These are phyloP conservation scores for Syrrhaptes paradoxus DNA, from an alignment of 2,113 vertebrate genomes.

Conservation along the genomic window DNA sequence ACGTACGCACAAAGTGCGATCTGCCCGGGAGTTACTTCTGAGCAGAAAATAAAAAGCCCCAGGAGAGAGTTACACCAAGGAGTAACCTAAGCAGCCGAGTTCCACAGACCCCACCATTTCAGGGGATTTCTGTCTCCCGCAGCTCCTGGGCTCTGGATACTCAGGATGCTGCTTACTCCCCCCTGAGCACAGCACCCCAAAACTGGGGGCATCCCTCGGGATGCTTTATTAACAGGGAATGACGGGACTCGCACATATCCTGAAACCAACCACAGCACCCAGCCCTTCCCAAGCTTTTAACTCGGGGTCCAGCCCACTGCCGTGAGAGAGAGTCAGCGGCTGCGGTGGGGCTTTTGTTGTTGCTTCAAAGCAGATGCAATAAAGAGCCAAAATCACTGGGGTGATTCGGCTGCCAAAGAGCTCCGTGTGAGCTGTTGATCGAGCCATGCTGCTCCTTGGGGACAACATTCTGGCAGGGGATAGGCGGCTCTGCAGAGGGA, in stretches of 20 bases:
- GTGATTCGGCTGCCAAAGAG: background rate
- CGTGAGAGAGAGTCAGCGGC: background rate
- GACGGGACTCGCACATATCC: rapidly evolving
- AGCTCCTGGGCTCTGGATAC: rapidly evolving
- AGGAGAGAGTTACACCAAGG: background rate
- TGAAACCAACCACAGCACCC: background rate
- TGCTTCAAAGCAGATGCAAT: background rate
- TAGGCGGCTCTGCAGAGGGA: background rate
- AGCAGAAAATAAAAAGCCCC: background rate
- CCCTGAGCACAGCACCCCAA: rapidly evolving
- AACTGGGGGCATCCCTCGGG: background rate
- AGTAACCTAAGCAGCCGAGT: background rate
- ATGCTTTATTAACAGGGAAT: background rate
- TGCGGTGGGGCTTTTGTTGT: background rate
- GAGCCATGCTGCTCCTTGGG: background rate
- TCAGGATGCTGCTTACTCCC: background rate
- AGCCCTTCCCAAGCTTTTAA: background rate
- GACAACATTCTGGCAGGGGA: background rate
- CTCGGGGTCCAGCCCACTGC: background rate
- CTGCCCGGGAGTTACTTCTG: background rate
- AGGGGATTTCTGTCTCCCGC: rapidly evolving
- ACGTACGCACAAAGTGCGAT: background rate
- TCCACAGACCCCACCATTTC: background rate
- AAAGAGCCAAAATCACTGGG: rapidly evolving
- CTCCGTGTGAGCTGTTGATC: background rate